Evolutionary conservation across 2,113 vertebrate genomes (phyloP), one percentile per base, ranked within the genome.

Genomic region (Mohoua ochrocephala): DNA sequence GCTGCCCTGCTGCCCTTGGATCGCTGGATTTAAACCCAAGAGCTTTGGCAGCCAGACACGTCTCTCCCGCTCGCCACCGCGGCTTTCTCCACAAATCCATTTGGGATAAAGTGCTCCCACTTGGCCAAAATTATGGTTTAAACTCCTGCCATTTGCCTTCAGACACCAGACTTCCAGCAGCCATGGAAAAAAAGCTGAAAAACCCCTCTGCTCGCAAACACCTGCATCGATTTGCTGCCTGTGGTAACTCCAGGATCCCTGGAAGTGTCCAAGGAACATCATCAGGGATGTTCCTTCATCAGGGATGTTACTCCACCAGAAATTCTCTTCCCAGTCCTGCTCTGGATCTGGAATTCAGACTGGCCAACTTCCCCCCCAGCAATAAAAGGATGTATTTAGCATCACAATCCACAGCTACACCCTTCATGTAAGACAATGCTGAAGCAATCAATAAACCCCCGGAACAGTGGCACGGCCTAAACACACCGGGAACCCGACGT

Each of bases 401-500:
- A 17, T 49, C 42, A 37, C 13, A 3, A 17, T 33, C 68, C 56
- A 33, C 3, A 88, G 22, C 17, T 63, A 60, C 13, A 4, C 61
- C 54, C 4, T 44, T 57, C 63, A 37, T 22, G 31, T 22, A 71
- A 75, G 12, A 42, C 13, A 85, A 67, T 20, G 6, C n/a, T 35
- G 67, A 77, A 4, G 18, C 22, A 85, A 60, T 77, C 42, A 60
- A 87, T 76, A n/a, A 75, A 87, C 52, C 9, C 3, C 59, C 1
- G n/a, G 31, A 63, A 50, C 1, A 0, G n/a, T 3, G 45, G 47
- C 15, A 24, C 68, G 23, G 52, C 75, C 68, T 54, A 47, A 80
- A 90, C 84, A 79, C 65, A 56, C 84, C 79, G 74, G 92, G 63
- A 91, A 76, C 27, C 10, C 4, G 67, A 63, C 84, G 68, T 37